These are phyloP conservation scores for Procambarus virginalis DNA, from an alignment of 1,140 invertebrate species.

Conservation along the genomic window DNA sequence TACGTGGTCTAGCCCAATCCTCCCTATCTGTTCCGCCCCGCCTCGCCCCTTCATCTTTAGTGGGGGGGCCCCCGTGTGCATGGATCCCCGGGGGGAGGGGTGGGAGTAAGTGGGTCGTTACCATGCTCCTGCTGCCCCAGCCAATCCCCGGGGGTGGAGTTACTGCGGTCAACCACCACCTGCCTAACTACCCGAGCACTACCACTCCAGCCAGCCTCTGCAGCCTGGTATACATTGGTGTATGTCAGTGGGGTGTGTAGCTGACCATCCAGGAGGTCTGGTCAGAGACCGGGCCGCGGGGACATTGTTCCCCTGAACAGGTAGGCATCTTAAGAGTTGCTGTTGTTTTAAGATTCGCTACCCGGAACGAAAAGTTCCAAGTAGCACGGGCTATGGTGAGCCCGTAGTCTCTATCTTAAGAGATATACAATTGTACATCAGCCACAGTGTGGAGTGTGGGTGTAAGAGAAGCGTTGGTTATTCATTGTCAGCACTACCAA, in stretches of 20 bases:
- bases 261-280: too few relatives aligned
- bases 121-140: background rate
- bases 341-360: too few relatives aligned
- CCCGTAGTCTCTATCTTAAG: too few relatives aligned
- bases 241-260: background rate
- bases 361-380: too few relatives aligned
- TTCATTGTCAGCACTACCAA: too few relatives aligned
- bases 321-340: too few relatives aligned
- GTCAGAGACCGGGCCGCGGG: too few relatives aligned
- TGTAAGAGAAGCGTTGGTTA: too few relatives aligned
- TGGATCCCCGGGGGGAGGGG: background rate
- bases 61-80: background rate
- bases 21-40: background rate
- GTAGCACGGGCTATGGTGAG: too few relatives aligned
- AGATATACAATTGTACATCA: too few relatives aligned
- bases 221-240: background rate
- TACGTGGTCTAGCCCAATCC: background rate
- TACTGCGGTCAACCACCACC: background rate
- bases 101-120: background rate
- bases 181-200: background rate
- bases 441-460: too few relatives aligned
- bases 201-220: background rate
- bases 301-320: too few relatives aligned
- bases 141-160: background rate
- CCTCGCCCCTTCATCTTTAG: background rate